Base-by-base conservation (phyloP, 2,888 invertebrate species). In the Cosmorhoe ocellata region DNA sequence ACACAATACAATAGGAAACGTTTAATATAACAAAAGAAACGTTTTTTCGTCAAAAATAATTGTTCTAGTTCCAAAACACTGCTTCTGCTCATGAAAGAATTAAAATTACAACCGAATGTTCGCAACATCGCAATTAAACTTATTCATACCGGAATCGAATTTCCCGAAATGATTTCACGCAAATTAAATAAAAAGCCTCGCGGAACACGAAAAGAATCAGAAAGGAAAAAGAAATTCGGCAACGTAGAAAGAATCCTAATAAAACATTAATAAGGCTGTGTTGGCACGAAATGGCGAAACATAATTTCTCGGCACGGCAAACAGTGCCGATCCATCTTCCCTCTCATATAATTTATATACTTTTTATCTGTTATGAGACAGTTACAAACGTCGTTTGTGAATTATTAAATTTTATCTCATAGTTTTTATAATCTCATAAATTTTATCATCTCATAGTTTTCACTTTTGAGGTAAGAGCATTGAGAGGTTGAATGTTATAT, bases 191-290 rank as follows among this genome's bases (percentile, higher is more conserved):
- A 36, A 52, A 53, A 49, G 31, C 36, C 39, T 10, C 28, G 26
- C 28, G 32, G 37, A 43, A 40, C 30, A 36, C 33, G 32, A 30
- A 41, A 49, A 40, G 48, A 58, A 40, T 39, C 28, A 26, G 28
- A 40, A 9, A 39, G 31, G 36, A 22, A 51, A 44, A 40, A 45
- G 34, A 36, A 44, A 34, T 44, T 40, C 44, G n/a, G 10, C 36
- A 36, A 36, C 18, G 37, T 33, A 30, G 50, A 32, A 37, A 43
- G 43, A 52, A 52, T 55, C 46, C 49, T 49, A 49, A 60, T 60
- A 58, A 51, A 51, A 58, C 47, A 46, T 52, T 58, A 58, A 53
- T 58, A 53, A 51, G 49, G 12, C 41, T 13, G 34, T 42, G 53
- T 49, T 45, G 46, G 51, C 41, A 44, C 9, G 42, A n/a, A n/a